phyloP scores from a whole-genome alignment of 2,888 invertebrate genomes.

The Agrochola litura region DNA sequence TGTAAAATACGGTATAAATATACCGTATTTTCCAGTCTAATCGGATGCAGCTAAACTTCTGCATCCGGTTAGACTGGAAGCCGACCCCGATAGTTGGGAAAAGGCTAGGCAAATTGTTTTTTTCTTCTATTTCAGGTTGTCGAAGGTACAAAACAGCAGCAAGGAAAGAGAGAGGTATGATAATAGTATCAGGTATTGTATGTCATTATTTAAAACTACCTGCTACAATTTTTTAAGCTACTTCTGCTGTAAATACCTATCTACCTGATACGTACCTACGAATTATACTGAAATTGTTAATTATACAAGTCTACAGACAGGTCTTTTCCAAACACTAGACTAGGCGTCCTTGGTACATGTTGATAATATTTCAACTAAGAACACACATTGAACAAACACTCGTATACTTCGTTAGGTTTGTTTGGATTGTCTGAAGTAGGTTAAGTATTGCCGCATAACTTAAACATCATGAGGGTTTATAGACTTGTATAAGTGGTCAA shows the following conservation, averaged over 20 bases:
- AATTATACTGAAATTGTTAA: neutral
- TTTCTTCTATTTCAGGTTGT: neutral
- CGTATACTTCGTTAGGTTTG: constrained; percentile 17
- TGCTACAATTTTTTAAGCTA: neutral
- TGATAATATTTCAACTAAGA: constrained; percentile 33
- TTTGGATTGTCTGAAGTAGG: constrained; percentile 41
- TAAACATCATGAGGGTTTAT: constrained; percentile 34
- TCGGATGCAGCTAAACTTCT: too few relatives aligned
- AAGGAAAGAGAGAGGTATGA: neutral
- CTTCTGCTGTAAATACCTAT: too few relatives aligned
- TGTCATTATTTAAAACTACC: neutral
- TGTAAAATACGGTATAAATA: too few relatives aligned
- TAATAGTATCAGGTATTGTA: too few relatives aligned
- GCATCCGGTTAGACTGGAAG: too few relatives aligned
- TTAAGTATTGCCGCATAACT: constrained; percentile 35
- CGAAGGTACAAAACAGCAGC: neutral
- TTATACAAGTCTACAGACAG: constrained; percentile 9
- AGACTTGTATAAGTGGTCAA: constrained; percentile 21
- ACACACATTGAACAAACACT: constrained; percentile 24
- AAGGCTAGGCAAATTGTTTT: too few relatives aligned
- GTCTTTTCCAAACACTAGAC: neutral
- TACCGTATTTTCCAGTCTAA: too few relatives aligned
- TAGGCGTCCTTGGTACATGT: constrained; percentile 23
- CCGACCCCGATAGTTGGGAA: too few relatives aligned
- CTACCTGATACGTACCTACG: neutral